Percentiles rank a stretch among this genome's conserved stretches.
These are phyloP conservation scores for Ataeniobius toweri DNA, from an alignment of 2,797 vertebrate genomes.

Conservation along the genomic window DNA sequence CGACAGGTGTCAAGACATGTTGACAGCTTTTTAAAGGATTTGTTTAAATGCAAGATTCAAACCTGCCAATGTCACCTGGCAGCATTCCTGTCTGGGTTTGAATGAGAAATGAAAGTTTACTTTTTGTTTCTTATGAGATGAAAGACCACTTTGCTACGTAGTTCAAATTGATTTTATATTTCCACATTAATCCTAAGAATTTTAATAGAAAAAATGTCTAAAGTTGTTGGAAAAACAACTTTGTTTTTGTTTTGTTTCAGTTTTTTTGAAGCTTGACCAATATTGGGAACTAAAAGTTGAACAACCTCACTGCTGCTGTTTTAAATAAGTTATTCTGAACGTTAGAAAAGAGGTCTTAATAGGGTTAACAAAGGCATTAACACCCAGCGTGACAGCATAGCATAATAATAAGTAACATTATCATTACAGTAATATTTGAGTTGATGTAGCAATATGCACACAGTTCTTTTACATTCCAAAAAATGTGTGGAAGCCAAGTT, in stretches of 20 bases:
- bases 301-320: background rate
- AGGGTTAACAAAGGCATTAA: background rate
- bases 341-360: background rate
- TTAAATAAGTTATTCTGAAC: background rate
- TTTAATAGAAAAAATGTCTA: too few species aligned
- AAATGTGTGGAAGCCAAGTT: too few species aligned
- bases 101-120: background rate
- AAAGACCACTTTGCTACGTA: background rate
- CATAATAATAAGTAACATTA: background rate
- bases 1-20: background rate
- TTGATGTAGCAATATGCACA: background rate
- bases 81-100: background rate
- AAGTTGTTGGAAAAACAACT: background rate
- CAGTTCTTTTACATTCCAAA: too few species aligned
- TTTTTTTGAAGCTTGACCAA: background rate
- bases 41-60: background rate
- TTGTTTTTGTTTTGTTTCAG: too few species aligned
- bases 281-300: background rate
- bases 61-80: background rate
- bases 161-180: background rate
- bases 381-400: background rate
- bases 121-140: background rate
- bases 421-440: background rate
- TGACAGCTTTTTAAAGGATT: background rate
- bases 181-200: too few species aligned